Evolutionary conservation across 2,888 invertebrate species (phyloP).

Genomic region (Strigamia maritima): DNA sequence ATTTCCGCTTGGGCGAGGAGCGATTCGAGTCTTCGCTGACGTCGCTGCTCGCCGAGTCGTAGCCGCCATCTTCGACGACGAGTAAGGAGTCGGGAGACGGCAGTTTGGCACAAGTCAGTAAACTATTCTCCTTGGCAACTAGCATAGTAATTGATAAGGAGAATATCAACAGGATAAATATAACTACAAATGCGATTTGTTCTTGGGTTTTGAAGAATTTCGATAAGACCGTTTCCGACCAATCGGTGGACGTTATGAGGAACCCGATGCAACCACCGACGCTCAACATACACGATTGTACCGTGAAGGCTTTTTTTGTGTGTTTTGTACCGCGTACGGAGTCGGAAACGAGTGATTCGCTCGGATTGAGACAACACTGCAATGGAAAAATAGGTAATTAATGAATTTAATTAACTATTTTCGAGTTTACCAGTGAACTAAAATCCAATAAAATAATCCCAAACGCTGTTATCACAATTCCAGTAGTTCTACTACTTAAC

Average conservation of each 20-base stretch:
- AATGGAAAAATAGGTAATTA: slow-evolving; percentile 41
- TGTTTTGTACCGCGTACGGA: slow-evolving; percentile 45
- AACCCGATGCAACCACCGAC: slow-evolving; percentile 50
- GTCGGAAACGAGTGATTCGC: slow-evolving; percentile 49
- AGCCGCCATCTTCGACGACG: slow-evolving; percentile 47
- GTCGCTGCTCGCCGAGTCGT: slow-evolving; percentile 47
- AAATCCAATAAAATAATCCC: slow-evolving; percentile 48
- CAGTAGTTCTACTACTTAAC: slow-evolving; percentile 37
- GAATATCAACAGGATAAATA: slow-evolving; percentile 45
- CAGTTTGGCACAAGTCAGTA: background rate
- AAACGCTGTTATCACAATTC: slow-evolving; percentile 44
- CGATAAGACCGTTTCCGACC: slow-evolving; percentile 43
- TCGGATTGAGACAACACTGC: slow-evolving; percentile 49
- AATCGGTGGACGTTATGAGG: slow-evolving; percentile 48
- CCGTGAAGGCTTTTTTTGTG: slow-evolving; percentile 46
- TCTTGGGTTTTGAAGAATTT: slow-evolving; percentile 45
- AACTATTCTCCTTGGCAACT: slow-evolving; percentile 44
- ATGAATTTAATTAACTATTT: background rate
- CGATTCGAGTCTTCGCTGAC: slow-evolving; percentile 3
- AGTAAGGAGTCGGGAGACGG: background rate
- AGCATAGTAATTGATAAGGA: slow-evolving; percentile 46
- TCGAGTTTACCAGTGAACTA: slow-evolving; percentile 41
- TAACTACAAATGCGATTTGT: slow-evolving; percentile 46
- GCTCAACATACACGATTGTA: slow-evolving; percentile 49
- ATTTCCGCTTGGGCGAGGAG: background rate